A percentile compares a stretch with the other conserved stretches of the same genome.
These are phyloP conservation scores for Autographa pulchrina DNA, from an alignment of 2,888 invertebrate genomes.

Conservation along the genomic window DNA sequence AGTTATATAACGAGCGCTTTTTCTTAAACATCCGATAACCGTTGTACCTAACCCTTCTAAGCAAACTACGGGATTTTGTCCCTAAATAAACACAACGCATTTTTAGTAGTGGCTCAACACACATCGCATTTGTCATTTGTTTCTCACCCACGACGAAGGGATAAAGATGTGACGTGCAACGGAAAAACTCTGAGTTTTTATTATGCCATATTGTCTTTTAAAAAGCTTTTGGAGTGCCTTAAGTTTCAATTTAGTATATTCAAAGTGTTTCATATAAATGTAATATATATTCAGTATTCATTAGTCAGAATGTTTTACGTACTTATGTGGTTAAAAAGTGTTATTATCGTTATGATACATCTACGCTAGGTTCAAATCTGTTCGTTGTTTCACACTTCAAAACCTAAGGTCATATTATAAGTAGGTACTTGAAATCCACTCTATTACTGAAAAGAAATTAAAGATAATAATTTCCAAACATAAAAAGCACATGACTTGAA, in stretches of 20 bases:
- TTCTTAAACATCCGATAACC: constrained; percentile 30
- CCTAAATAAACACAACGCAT: constrained; percentile 55
- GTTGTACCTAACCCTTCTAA: constrained; percentile 44
- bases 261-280: neutral
- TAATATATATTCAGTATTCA: too few relatives aligned
- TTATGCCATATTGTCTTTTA: neutral
- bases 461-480: neutral
- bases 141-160: constrained; percentile 29
- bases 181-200: constrained; percentile 30
- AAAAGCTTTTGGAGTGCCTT: neutral
- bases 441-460: neutral
- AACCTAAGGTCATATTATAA: too few relatives aligned
- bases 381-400: too few relatives aligned
- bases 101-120: constrained; percentile 34
- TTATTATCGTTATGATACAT: too few relatives aligned
- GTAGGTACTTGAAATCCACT: too few relatives aligned
- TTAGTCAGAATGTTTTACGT: too few relatives aligned
- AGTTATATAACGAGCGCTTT: constrained; percentile 33
- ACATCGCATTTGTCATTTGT: constrained; percentile 54
- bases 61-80: constrained; percentile 47
- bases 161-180: constrained; percentile 43
- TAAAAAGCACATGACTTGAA: constrained; percentile 7
- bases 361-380: too few relatives aligned
- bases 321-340: too few relatives aligned
- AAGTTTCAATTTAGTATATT: neutral